Base-by-base conservation (phyloP, 2,888 invertebrate genomes). In the Chouioia cunea region DNA sequence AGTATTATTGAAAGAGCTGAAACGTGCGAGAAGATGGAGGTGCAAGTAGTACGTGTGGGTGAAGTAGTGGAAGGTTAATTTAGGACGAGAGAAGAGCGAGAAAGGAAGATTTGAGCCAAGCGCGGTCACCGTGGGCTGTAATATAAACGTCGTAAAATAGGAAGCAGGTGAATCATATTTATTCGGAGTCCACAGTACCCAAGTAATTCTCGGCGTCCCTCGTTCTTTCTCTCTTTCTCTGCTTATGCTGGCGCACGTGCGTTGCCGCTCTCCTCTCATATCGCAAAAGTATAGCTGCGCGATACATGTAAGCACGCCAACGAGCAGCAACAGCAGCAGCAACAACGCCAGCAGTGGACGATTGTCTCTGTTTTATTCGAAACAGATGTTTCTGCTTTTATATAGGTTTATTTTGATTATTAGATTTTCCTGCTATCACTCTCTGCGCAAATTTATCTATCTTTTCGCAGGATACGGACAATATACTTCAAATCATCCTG, bases 71-170 rank as follows among this genome's bases (percentile, higher is more conserved):
- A 73, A 71, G 63, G 48, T 50, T 57, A 66, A 66, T 46, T 59
- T 65, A 65, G 43, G 66, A 66, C 58, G 59, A 62, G 54, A 63
- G n/a, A 0, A 46, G 53, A n/a, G 58, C 15, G n/a, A 60, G 47
- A 22, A 57, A 65, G 67, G 15, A 57, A 66, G 74, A 72, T 74
- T 75, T 76, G 73, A 79, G 78, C 79, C 80, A 80, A 81, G 81
- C 81, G 77, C 78, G 77, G 76, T 78, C 78, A 75, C 80, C 79
- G 76, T 76, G 75, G 76, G 76, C 78, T 79, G 83, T 83, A 84
- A 85, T 85, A 85, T 84, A 85, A 85, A 83, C 81, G 83, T 85
- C 84, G 82, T 85, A 85, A 85, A 85, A 83, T 84, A 84, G 84
- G 85, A 82, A 83, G 80, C 85, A 85, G 84, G 85, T 85, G 85